These are phyloP conservation scores for Aspidiotus destructor DNA, from an alignment of 2,888 invertebrate genomes.

Conservation along the genomic window DNA sequence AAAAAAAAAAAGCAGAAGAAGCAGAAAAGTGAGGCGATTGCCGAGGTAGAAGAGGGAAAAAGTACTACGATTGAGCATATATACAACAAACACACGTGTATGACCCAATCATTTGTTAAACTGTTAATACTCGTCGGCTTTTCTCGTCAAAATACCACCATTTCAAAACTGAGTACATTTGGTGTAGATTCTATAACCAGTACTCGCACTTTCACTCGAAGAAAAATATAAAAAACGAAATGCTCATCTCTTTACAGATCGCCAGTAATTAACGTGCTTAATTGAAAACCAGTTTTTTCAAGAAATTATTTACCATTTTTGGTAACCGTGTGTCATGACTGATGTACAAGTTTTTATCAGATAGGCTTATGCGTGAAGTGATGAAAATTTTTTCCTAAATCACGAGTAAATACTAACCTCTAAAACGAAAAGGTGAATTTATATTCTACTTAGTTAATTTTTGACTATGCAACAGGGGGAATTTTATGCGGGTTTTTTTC, in stretches of 20 bases:
- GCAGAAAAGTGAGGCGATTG: too few species aligned
- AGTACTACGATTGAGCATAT: too few species aligned
- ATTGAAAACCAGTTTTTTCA: background rate
- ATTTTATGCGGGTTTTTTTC: too few species aligned
- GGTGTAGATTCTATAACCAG: background rate
- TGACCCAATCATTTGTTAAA: background rate
- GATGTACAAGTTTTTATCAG: too few species aligned
- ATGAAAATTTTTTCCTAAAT: too few species aligned
- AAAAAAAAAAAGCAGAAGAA: background rate
- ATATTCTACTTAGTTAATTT: too few species aligned
- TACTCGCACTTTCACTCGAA: background rate
- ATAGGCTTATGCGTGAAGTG: too few species aligned
- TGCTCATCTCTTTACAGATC: background rate
- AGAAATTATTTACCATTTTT: background rate
- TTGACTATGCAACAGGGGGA: too few species aligned
- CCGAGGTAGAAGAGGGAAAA: too few species aligned
- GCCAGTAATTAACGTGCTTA: background rate
- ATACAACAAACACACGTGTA: background rate
- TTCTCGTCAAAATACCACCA: background rate
- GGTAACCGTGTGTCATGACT: background rate
- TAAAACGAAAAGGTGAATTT: too few species aligned
- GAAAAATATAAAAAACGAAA: background rate
- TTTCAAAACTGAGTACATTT: background rate
- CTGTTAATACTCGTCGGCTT: background rate
- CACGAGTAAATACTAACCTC: too few species aligned